A percentile compares a stretch with the other conserved stretches of the same genome.
phyloP scores from a whole-genome alignment of 2,888 invertebrate species.

The Ochropacha duplaris region DNA sequence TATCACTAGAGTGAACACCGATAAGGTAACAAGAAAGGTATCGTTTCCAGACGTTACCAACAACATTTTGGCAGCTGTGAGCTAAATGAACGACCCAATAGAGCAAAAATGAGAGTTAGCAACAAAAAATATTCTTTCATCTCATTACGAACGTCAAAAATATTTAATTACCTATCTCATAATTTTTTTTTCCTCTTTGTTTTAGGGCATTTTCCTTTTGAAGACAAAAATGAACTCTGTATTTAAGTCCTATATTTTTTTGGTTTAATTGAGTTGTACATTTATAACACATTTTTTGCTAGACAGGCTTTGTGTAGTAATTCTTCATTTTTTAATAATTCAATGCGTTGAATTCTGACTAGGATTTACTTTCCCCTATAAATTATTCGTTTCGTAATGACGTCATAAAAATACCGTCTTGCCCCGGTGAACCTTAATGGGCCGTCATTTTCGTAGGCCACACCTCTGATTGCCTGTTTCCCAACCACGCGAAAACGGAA shows the following conservation, averaged over 20 bases:
- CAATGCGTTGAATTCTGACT: background rate
- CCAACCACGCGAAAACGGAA: conserved; percentile 41
- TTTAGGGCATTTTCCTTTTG: background rate
- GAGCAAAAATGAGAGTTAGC: background rate
- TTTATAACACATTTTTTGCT: conserved; percentile 1
- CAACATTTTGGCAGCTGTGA: background rate
- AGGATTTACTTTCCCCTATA: conserved; percentile 3
- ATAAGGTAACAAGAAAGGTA: background rate
- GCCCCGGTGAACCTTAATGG: conserved; percentile 37
- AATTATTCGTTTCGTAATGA: conserved; percentile 32
- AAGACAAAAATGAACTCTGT: background rate
- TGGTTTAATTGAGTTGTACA: background rate
- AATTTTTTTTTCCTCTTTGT: background rate
- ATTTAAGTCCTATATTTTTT: background rate
- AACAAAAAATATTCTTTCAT: background rate
- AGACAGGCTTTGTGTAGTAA: background rate
- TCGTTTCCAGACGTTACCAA: background rate
- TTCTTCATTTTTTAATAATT: background rate
- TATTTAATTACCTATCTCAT: background rate
- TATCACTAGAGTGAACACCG: background rate
- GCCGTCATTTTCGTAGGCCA: conserved; percentile 43
- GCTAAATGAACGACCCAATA: background rate
- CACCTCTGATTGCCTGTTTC: conserved; percentile 44
- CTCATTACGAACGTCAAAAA: background rate
- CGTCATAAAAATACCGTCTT: conserved; percentile 43